Base-by-base conservation (phyloP, 2,888 invertebrate species). In the Drosophila testacea region DNA sequence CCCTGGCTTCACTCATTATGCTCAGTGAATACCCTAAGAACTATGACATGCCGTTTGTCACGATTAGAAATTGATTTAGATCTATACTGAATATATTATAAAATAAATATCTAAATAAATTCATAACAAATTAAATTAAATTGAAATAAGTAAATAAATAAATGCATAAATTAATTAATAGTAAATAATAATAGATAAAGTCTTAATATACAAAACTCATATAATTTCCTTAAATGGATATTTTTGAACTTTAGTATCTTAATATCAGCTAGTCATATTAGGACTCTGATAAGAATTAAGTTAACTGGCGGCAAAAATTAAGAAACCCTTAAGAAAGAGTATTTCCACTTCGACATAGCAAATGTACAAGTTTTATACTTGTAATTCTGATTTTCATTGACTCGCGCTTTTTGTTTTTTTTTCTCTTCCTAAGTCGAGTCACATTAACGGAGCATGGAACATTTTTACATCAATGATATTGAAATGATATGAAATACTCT, bases 391-490 rank as follows among this genome's bases (percentile, higher is more conserved):
- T 66, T 74, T 77, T 79, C 87, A 84, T 81, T 83, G 87, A 87
- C 77, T 83, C 54, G 69, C 48, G 57, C 30, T 55, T 64, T 73
- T 60, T 64, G 47, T 60, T 60, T 68, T 69, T 72, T 36, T 47
- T 64, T 63, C 56, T 59, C 42, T 54, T 52, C 52, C 47, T 47
- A 57, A 39, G 52, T 51, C 56, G 28, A 51, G 47, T 63, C 69
- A 76, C 82, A 81, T 81, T 83, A 81, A 65, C 72, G 81, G 66
- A 66, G 75, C 77, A 50, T 74, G 68, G 52, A 67, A 54, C 69
- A 69, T 72, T 77, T 79, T 72, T 72, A 78, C 83, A 83, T 83
- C 83, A 88, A 85, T 85, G 77, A 85, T 85, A 85, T 84, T 83
- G 84, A 88, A 88, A 88, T 83, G 77, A 85, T 83, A 83, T 87